phyloP scores from a whole-genome alignment of 2,888 invertebrate species.

The Amorpha juglandis region DNA sequence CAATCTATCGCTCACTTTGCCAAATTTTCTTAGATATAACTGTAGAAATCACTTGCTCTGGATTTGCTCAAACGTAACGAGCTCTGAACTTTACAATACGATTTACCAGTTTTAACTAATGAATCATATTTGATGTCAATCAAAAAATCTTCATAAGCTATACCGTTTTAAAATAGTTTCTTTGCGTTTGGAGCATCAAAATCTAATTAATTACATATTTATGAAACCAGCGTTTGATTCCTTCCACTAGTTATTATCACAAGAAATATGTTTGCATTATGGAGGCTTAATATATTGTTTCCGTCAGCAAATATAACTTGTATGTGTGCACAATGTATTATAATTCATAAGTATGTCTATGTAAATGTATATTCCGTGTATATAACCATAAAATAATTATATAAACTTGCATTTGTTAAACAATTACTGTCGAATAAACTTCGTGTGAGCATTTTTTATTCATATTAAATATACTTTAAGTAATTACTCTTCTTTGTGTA shows the following conservation, averaged over 20 bases:
- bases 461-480: no score
- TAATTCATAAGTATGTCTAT: neutral
- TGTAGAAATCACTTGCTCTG: conserved; percentile 1
- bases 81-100: neutral
- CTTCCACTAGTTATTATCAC: conserved; percentile 10
- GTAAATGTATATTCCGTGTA: neutral
- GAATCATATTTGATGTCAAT: neutral
- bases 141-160: neutral
- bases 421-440: neutral
- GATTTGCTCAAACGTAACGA: conserved; percentile 6
- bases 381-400: neutral
- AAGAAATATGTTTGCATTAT: neutral
- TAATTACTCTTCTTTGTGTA: neutral
- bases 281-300: neutral
- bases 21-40: conserved; percentile 39
- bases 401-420: conserved; percentile 10
- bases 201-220: neutral
- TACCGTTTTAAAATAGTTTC: neutral
- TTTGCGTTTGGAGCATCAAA: no score
- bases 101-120: neutral
- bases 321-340: neutral
- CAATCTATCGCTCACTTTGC: conserved; percentile 39
- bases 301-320: neutral
- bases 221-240: neutral
- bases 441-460: no score